Evolutionary conservation across 2,113 vertebrate genomes (phyloP), one percentile per base, ranked within the genome.

Genomic region (Crotalus horridus): DNA sequence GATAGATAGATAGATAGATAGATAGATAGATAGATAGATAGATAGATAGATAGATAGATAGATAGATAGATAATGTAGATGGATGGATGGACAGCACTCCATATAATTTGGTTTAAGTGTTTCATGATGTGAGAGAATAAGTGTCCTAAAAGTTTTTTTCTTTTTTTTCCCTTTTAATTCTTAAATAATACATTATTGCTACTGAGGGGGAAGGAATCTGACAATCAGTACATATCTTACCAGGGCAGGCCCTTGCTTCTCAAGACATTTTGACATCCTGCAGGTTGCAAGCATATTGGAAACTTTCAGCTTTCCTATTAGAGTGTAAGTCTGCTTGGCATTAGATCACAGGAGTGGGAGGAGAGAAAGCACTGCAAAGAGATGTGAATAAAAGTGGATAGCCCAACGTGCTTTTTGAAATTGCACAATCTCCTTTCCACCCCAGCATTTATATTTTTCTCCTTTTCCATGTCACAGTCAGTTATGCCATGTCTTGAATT

Each of bases 161-260:
- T 26, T 46, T 61, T 0, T 4, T 3, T 6, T 43, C 20, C 24
- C 58, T 81, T 91, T 91, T 81, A 91, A 91, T 90, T 26, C 59
- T 91, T 91, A 91, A 74, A 90, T 13, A 51, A 88, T 53, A 74
- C 10, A 20, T 64, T 74, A 4, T 13, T 64, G 54, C 54, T 58
- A 90, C 92, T 91, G 48, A 23, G 29, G 59, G 89, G 29, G 51
- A 93, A 91, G 59, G 33, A 91, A 91, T 93, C 59, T 91, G 39
- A 91, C 85, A 91, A 90, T n/a, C 9, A 55, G 46, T 69, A 51
- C 58, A 24, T 93, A 93, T 91, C 59, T 58, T 87, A 88, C 39
- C 51, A 74, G 59, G 61, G 56, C 61, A 91, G 39, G 17, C 89
- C 58, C 58, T 90, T 33, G 43, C 51, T 88, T 33, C 56, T n/a